A percentile compares a stretch with the other conserved stretches of the same genome.
Conservation (phyloP, 2,888 invertebrate genomes). For the Phanerotoma sp. region DNA sequence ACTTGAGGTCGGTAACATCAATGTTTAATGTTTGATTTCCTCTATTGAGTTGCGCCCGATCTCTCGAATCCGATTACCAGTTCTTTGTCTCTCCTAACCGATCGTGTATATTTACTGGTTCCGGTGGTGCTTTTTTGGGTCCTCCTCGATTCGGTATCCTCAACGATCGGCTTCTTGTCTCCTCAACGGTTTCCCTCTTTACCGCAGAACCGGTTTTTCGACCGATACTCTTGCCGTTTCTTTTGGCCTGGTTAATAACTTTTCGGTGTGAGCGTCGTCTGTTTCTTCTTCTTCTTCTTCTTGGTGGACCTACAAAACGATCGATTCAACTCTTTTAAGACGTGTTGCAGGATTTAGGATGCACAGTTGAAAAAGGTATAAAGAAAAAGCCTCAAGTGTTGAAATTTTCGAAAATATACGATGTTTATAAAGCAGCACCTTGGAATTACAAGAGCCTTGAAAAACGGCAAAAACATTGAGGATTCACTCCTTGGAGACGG, state of each 20-base stretch:
- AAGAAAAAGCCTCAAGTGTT: neutral
- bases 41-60: constrained; percentile 18
- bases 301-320: neutral
- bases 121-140: constrained; percentile 11
- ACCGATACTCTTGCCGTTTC: constrained; percentile 1
- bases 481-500: constrained; percentile 24
- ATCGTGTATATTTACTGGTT: constrained; percentile 18
- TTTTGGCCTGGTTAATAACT: constrained; percentile 7
- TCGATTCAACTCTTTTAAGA: neutral
- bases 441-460: neutral
- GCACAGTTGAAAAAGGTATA: neutral
- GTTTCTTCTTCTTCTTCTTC: too few relatives aligned
- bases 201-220: constrained; percentile 37
- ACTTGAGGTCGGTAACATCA: neutral
- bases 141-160: constrained; percentile 19
- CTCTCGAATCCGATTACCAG: constrained; percentile 18
- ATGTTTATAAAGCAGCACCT: neutral
- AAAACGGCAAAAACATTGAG: neutral
- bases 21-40: constrained; percentile 16
- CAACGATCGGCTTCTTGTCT: constrained; percentile 34
- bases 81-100: constrained; percentile 9
- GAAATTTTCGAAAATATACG: too few relatives aligned
- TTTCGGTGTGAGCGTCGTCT: constrained; percentile 7
- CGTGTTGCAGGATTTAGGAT: neutral
- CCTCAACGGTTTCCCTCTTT: constrained; percentile 36